Conservation (phyloP, 2,888 invertebrate species). For the Diarsia rubi region DNA sequence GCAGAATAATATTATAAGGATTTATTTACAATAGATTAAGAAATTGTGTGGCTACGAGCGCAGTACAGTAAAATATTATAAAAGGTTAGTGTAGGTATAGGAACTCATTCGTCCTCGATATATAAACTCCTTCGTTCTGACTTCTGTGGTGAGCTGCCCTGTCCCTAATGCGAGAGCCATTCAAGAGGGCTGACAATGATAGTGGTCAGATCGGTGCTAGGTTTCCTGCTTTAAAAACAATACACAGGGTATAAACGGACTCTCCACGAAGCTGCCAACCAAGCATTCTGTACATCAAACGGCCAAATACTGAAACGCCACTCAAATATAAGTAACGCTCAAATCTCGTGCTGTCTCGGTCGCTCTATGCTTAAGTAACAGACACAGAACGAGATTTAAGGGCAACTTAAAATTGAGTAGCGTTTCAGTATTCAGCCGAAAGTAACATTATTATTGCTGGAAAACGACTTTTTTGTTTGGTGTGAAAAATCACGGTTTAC, state of each 20-base stretch:
- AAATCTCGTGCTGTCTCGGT: too few species aligned
- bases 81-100: slow-evolving; percentile 4
- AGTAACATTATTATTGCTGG: too few species aligned
- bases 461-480: too few species aligned
- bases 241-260: neutral
- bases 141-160: neutral
- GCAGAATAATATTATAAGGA: slow-evolving; percentile 41
- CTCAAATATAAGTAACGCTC: too few species aligned
- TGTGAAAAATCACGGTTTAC: too few species aligned
- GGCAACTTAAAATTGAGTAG: too few species aligned
- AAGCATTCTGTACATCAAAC: too few species aligned
- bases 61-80: slow-evolving; percentile 22
- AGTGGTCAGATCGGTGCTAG: neutral
- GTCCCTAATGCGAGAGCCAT: too few species aligned
- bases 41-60: slow-evolving; percentile 25
- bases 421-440: too few species aligned
- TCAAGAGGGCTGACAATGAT: neutral
- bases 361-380: too few species aligned
- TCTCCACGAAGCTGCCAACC: neutral
- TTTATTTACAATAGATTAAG: slow-evolving; percentile 53
- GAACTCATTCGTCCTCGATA: neutral
- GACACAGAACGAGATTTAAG: too few species aligned
- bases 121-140: neutral
- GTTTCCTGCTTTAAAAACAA: neutral
- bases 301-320: too few species aligned